phyloP scores from a whole-genome alignment of 1,140 invertebrate species.

The Drosophila sturtevanti region DNA sequence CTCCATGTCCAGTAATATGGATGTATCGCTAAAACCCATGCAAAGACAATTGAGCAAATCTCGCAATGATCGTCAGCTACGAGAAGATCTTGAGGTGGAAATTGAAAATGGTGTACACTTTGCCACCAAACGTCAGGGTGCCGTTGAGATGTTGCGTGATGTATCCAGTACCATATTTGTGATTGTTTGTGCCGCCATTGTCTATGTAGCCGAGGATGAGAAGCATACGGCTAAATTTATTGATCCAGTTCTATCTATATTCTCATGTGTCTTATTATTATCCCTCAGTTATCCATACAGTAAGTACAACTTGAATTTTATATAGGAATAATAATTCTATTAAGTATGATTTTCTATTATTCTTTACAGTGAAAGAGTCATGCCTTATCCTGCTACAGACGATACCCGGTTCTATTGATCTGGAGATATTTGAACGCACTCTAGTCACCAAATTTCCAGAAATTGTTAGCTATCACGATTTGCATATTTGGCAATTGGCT shows the following conservation, averaged over 20 bases:
- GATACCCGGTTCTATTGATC: conserved; percentile 91
- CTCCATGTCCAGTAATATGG: conserved; percentile 83
- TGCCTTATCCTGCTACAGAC: conserved; percentile 91
- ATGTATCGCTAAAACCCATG: conserved; percentile 80
- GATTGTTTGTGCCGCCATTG: conserved; percentile 86
- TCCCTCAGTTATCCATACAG: conserved; percentile 89
- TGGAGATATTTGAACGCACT: conserved; percentile 86
- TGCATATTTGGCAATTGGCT: conserved; percentile 92
- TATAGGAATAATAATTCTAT: no score
- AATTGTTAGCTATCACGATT: conserved; percentile 91
- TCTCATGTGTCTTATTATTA: conserved; percentile 86
- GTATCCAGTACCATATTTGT: conserved; percentile 87
- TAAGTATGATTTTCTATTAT: no score
- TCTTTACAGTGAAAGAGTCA: conserved; percentile 88
- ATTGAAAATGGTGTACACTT: conserved; percentile 67
- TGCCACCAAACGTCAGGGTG: conserved; percentile 82
- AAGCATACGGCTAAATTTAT: conserved; percentile 86
- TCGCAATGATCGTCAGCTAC: conserved; percentile 61
- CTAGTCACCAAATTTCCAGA: conserved; percentile 89
- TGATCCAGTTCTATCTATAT: conserved; percentile 88
- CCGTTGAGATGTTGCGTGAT: conserved; percentile 86
- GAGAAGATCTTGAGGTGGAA: conserved; percentile 66
- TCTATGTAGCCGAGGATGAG: conserved; percentile 85
- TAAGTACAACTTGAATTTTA: no score
- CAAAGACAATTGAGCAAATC: conserved; percentile 83